Evolutionary conservation across 30 jellyfish, hydroid and myxozoan genomes (phyloP), one percentile per base, ranked within the genome.

Genomic region (Phacellophora camtschatica): DNA sequence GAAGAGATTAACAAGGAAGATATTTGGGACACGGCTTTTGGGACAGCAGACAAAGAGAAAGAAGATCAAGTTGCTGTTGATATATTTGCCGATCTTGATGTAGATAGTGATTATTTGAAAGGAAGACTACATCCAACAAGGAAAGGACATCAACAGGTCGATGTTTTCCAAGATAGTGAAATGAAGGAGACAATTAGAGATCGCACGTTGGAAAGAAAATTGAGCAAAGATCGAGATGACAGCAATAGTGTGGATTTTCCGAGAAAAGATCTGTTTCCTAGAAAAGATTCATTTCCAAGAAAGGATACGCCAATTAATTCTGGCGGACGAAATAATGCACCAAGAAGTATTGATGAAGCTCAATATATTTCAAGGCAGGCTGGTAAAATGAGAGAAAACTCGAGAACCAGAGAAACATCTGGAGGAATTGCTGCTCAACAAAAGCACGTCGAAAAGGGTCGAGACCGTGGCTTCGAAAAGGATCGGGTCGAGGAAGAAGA

Each of bases 21-120:
- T 67, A 92, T 82, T 12, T 89, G 97, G 97, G 97, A 89, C 59
- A 68, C 86, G 2, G 97, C 97, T 46, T 74, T 89, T 69, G 87
- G 92, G 34, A 89, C 96, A 13, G 92, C 86, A 25, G 41, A 37
- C 13, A 66, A 58, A 24, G 81, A 58, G 39, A 74, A 62, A 7
- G 81, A 20, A 15, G 94, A 82, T 23, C 45, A 77, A 39, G 90
- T 61, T 12, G 77, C 88, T 9, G 57, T 37, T 25, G 96, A 82
- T 34, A 76, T 83, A 8, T 66, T 66, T 30, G 50, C 84, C 19
- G 81, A 66, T 35, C 61, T 62, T 46, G 84, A 64, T 5, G 66
- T 62, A 8, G 91, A 63, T 59, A 65, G 11, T 50, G 91, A 80
- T 46, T 80, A 63, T 30, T 23, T 50, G 71, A 70, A 80, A 33